phyloP scores from a whole-genome alignment of 35 echinoderm and acorn worm genomes.

The Lytechinus variegatus region DNA sequence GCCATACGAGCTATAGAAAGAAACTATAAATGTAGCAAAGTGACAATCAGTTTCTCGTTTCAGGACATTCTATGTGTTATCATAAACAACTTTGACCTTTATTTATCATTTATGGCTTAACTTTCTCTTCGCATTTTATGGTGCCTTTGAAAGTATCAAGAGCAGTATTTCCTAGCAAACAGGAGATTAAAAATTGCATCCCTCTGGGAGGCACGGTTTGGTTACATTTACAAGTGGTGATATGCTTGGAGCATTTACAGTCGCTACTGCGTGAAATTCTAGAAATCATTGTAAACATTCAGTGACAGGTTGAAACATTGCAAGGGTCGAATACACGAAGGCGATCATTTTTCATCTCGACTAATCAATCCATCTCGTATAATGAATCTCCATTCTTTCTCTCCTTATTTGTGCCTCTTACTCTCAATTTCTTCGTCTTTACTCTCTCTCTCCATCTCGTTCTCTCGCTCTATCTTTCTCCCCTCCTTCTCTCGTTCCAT shows the following conservation, averaged over 20 bases:
- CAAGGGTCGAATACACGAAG: not conserved
- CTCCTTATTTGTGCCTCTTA: not conserved
- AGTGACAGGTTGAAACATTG: not conserved
- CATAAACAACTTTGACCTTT: not conserved
- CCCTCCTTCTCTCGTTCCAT: not conserved
- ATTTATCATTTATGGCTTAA: not conserved
- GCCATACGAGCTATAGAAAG: not conserved
- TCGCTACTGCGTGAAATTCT: not conserved
- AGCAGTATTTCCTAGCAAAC: not conserved
- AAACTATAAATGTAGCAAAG: not conserved
- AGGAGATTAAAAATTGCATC: not conserved
- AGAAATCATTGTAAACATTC: conserved; percentile 14
- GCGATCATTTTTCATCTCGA: not conserved
- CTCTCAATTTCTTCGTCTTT: not conserved
- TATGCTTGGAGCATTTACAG: not conserved
- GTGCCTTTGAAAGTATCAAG: not conserved
- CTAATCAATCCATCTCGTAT: not conserved
- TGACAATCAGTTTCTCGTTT: not conserved
- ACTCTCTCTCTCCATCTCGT: not conserved
- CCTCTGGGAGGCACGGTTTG: not conserved
- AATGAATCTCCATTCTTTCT: not conserved
- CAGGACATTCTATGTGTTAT: not conserved
- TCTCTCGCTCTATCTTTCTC: not conserved
- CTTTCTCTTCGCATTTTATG: not conserved
- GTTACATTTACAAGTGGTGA: not conserved